These are phyloP conservation scores for Drosophila tristis DNA, from an alignment of 1,140 invertebrate genomes.

Conservation along the genomic window DNA sequence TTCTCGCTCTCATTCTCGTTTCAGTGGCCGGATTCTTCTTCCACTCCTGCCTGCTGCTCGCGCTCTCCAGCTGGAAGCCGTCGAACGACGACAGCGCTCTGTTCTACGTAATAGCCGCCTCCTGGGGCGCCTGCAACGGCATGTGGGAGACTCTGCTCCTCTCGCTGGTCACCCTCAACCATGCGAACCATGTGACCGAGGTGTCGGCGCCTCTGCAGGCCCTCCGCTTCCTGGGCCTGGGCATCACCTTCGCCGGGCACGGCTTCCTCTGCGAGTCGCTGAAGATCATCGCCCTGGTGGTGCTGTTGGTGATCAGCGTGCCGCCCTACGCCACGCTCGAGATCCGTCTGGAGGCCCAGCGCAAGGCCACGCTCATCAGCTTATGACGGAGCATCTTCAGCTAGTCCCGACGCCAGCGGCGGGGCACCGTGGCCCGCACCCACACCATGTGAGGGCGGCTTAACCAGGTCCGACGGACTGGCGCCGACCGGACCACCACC, in stretches of 20 bases:
- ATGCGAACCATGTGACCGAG: slow-evolving; percentile 68
- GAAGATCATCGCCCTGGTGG: slow-evolving; percentile 82
- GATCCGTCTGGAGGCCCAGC: slow-evolving; percentile 80
- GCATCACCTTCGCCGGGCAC: slow-evolving; percentile 79
- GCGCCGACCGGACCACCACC: slow-evolving; percentile 6
- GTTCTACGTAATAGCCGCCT: slow-evolving; percentile 89
- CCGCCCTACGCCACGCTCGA: slow-evolving; percentile 84
- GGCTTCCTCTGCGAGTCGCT: slow-evolving; percentile 80
- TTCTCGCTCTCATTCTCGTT: slow-evolving; percentile 23
- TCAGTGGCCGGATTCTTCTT: slow-evolving; percentile 88
- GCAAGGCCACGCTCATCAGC: slow-evolving; percentile 78
- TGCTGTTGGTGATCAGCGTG: slow-evolving; percentile 83
- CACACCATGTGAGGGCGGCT: slow-evolving; percentile 72
- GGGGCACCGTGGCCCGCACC: slow-evolving; percentile 70
- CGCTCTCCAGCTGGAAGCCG: slow-evolving; percentile 88
- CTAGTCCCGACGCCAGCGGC: slow-evolving; percentile 71
- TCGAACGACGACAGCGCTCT: slow-evolving; percentile 88
- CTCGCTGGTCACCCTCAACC: slow-evolving; percentile 79
- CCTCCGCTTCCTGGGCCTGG: slow-evolving; percentile 74
- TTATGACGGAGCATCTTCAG: slow-evolving; percentile 84
- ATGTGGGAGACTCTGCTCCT: slow-evolving; percentile 88
- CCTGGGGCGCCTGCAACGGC: slow-evolving; percentile 90
- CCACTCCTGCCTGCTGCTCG: slow-evolving; percentile 88
- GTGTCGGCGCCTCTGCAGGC: slow-evolving; percentile 70
- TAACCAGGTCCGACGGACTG: slow-evolving; percentile 1